Evolutionary conservation across 2,888 invertebrate species (phyloP).

Genomic region (Megalurothrips usitatus): DNA sequence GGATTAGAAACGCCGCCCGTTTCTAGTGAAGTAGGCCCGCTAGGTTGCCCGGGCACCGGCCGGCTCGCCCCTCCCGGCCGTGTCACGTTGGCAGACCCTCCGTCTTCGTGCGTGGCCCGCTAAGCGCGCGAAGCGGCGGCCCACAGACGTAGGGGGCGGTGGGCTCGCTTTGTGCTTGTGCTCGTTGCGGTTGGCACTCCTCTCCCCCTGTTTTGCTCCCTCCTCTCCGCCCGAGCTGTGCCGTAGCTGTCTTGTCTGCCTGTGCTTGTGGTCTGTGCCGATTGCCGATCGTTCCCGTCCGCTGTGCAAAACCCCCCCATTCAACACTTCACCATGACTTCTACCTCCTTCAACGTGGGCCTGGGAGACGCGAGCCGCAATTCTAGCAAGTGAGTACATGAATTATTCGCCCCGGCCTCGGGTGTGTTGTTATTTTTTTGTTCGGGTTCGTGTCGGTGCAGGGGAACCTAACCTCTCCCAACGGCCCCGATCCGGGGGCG

Average conservation of each 20-base stretch:
- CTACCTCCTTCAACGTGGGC: constrained; percentile 58
- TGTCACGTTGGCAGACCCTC: background rate
- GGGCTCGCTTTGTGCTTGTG: constrained; percentile 1
- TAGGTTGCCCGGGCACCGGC: background rate
- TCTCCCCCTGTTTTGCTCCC: too few species aligned
- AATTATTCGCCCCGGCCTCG: background rate
- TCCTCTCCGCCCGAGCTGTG: background rate
- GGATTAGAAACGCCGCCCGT: too few species aligned
- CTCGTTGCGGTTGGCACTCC: too few species aligned
- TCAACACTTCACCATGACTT: constrained; percentile 53
- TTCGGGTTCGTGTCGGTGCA: background rate
- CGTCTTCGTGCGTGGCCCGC: background rate
- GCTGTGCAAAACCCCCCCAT: background rate
- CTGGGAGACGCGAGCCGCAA: constrained; percentile 56
- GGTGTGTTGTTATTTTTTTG: too few species aligned
- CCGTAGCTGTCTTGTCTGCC: background rate
- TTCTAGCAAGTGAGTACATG: constrained; percentile 58
- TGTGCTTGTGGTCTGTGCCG: constrained; percentile 16
- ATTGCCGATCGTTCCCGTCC: background rate
- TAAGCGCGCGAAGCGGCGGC: background rate
- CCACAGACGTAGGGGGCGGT: too few species aligned
- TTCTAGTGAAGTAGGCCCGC: background rate
- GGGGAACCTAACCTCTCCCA: background rate
- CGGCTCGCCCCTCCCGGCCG: too few species aligned
- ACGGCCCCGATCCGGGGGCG: background rate